Evolutionary conservation across 2,113 vertebrate species (phyloP).

Genomic region (Lepus americanus): DNA sequence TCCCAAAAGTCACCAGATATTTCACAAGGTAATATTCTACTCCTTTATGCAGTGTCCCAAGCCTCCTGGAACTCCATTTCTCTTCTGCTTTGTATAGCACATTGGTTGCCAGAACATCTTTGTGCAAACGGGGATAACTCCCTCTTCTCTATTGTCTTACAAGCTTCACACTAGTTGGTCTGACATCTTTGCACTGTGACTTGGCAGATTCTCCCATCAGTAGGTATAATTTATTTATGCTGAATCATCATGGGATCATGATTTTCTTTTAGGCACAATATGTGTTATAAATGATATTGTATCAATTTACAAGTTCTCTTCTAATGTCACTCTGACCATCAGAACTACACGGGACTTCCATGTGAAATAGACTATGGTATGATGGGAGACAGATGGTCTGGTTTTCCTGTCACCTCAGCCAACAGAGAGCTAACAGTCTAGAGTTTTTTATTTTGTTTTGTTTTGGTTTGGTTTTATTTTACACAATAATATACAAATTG

Average conservation of each 20-base stretch:
- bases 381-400: rapidly evolving
- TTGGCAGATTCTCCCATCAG: background rate
- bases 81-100: background rate
- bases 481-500: background rate
- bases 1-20: background rate
- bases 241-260: background rate
- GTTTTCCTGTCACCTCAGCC: background rate
- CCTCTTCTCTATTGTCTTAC: background rate
- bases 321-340: background rate
- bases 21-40: background rate
- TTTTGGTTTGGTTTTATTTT: background rate
- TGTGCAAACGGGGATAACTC: background rate
- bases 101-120: background rate
- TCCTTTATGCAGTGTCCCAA: background rate
- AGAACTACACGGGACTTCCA: background rate
- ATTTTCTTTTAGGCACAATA: background rate
- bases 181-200: background rate
- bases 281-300: background rate
- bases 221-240: background rate
- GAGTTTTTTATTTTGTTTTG: background rate
- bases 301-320: background rate
- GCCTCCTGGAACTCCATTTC: no score
- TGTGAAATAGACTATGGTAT: background rate
- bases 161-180: background rate
- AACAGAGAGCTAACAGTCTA: background rate